Evolutionary conservation across 2,113 vertebrate species (phyloP).

Genomic region (Campylorhamphus procurvoides): DNA sequence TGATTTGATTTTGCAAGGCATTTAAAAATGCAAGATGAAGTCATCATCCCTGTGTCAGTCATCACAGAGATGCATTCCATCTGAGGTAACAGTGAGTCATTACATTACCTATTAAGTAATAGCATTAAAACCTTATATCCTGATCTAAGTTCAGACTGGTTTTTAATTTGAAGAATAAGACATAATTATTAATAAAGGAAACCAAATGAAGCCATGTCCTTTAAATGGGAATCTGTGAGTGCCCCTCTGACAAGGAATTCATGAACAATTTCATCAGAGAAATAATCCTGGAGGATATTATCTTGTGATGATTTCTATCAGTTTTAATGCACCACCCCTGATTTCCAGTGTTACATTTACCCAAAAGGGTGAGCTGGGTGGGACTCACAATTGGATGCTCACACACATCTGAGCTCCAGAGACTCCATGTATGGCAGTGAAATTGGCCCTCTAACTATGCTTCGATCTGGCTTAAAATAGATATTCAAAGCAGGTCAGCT

Average conservation of each 20-base stretch:
- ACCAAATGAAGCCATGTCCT: neutral
- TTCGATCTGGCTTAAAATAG: conserved; percentile 32
- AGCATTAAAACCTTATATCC: neutral
- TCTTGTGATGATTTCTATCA: neutral
- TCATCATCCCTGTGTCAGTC: neutral
- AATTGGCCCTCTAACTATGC: neutral
- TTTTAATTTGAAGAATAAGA: neutral
- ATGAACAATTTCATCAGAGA: neutral
- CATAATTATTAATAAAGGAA: neutral
- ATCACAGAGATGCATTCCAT: neutral
- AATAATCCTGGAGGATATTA: neutral
- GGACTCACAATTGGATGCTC: neutral
- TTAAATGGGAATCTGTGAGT: neutral
- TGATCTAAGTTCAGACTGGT: neutral
- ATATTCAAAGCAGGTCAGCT: conserved; percentile 20
- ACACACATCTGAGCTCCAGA: neutral
- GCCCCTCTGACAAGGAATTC: neutral
- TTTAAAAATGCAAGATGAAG: neutral
- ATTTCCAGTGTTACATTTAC: neutral
- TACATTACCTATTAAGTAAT: neutral
- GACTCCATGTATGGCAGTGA: neutral
- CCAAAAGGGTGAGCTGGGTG: neutral
- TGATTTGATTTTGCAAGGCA: neutral
- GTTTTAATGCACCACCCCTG: neutral
- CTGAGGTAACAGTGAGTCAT: neutral